These are phyloP conservation scores for Paramuricea clavata DNA, from an alignment of 92 coral and sea anemone species.

Conservation along the genomic window DNA sequence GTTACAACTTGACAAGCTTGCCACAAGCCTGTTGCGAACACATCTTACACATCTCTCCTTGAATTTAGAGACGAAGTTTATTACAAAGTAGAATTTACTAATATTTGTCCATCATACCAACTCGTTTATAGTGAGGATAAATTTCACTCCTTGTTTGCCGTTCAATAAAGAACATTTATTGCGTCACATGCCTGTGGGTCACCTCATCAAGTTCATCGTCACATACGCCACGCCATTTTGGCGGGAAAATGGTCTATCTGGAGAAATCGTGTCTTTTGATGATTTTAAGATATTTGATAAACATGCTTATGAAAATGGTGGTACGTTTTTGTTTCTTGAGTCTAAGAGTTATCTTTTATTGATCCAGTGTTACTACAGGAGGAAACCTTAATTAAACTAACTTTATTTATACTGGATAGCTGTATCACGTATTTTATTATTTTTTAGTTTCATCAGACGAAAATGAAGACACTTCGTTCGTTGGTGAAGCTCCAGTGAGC, in stretches of 20 bases:
- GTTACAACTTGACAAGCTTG: too few relatives aligned
- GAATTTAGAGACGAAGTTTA: too few relatives aligned
- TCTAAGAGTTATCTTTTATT: background rate
- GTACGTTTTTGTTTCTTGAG: background rate
- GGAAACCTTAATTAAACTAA: too few relatives aligned
- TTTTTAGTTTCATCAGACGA: slow-evolving; percentile 24
- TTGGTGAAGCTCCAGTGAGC: slow-evolving; percentile 77
- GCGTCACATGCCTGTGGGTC: slow-evolving; percentile 85
- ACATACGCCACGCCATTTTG: slow-evolving; percentile 87
- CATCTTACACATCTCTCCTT: too few relatives aligned
- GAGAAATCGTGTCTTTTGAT: slow-evolving; percentile 69
- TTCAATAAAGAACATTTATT: slow-evolving; percentile 78
- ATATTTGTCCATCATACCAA: too few relatives aligned
- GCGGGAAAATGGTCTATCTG: slow-evolving; percentile 92
- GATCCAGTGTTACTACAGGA: too few relatives aligned
- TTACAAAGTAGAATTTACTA: too few relatives aligned
- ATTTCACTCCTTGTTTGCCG: slow-evolving; percentile 81
- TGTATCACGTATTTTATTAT: background rate
- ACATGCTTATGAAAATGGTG: background rate
- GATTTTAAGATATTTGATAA: background rate
- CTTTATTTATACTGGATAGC: background rate
- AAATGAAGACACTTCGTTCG: slow-evolving; percentile 48
- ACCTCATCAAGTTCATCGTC: slow-evolving; percentile 86
- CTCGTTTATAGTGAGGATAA: slow-evolving; percentile 68
- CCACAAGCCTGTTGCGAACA: too few relatives aligned